Base-by-base conservation (phyloP, 2,888 invertebrate species). In the Stegophylla sp. region DNA sequence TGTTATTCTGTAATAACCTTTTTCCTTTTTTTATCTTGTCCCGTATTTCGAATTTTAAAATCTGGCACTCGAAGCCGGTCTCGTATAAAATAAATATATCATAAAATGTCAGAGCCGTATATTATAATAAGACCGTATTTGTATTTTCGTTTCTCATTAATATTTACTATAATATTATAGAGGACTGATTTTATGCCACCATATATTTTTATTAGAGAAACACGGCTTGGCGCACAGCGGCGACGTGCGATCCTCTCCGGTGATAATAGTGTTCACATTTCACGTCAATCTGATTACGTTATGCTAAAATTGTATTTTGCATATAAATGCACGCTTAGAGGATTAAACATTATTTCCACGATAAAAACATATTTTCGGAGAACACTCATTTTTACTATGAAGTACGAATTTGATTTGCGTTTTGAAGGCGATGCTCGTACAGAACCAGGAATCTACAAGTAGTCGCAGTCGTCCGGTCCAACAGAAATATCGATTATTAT, bases 251-350 rank as follows among this genome's bases (percentile, higher is more conserved):
- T 51, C n/a, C 51, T 51, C 20, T 51, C 5, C 51, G 51, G 51
- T 4, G 51, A 51, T n/a, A 51, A 51, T 51, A 51, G n/a, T n/a
- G 51, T 51, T 51, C n/a, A n/a, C 41, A 43, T 66, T 66, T 66
- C 17, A 69, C 26, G 51, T 51, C 51, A 69, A 69, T 69, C 45
- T 69, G 69, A 51, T 51, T 69, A 69, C 48, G 10, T 20, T 51
- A 51, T 51, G 28, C 51, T 23, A 28, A 69, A 69, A 51, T 69
- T 51, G 51, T 69, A 69, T 28, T 69, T 69, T 51, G 45, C 28
- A 69, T 51, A 51, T 69, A 69, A 69, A 69, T 28, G 28, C 69
- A 51, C 51, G 28, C 51, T 51, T 69, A 28, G 51, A 69, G 23
- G 51, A 69, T 66, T 66, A 66, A 17, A 43, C 20, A 66, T 43